Evolutionary conservation across 2,797 vertebrate genomes (phyloP).

Genomic region (Pseudochaenichthys georgianus): DNA sequence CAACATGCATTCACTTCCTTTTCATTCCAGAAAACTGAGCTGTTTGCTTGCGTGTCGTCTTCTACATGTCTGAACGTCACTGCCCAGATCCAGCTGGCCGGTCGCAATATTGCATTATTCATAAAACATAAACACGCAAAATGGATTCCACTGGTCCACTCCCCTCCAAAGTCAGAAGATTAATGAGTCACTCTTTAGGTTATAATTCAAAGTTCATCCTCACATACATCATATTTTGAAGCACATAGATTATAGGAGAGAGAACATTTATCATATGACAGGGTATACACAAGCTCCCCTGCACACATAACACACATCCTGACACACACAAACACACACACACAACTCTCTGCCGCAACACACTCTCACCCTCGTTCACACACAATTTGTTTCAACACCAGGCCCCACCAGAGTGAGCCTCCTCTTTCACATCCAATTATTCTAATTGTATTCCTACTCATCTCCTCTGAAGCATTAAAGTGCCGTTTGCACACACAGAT

Average conservation of each 20-base stretch:
- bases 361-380: conserved; percentile 44
- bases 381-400: conserved; percentile 61
- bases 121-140: conserved; percentile 84
- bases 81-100: conserved; percentile 82
- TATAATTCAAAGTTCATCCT: conserved; percentile 93
- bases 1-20: conserved; percentile 54
- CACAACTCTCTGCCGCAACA: not conserved
- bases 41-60: conserved; percentile 77
- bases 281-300: conserved; percentile 80
- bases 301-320: conserved; percentile 61
- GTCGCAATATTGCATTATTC: conserved; percentile 86
- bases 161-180: conserved; percentile 87
- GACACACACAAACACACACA: conserved; percentile 38
- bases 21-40: conserved; percentile 75
- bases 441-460: conserved; percentile 79
- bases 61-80: conserved; percentile 70
- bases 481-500: conserved; percentile 77
- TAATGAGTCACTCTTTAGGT: conserved; percentile 90
- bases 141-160: conserved; percentile 83
- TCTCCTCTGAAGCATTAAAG: conserved; percentile 81
- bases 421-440: conserved; percentile 77
- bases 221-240: conserved; percentile 93
- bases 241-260: conserved; percentile 91
- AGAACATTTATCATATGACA: conserved; percentile 90
- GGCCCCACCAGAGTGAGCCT: conserved; percentile 68